Percentiles rank a stretch among this genome's conserved stretches.
Evolutionary conservation across 1,140 invertebrate genomes (phyloP).

Genomic region (Drosophila gunungcola): DNA sequence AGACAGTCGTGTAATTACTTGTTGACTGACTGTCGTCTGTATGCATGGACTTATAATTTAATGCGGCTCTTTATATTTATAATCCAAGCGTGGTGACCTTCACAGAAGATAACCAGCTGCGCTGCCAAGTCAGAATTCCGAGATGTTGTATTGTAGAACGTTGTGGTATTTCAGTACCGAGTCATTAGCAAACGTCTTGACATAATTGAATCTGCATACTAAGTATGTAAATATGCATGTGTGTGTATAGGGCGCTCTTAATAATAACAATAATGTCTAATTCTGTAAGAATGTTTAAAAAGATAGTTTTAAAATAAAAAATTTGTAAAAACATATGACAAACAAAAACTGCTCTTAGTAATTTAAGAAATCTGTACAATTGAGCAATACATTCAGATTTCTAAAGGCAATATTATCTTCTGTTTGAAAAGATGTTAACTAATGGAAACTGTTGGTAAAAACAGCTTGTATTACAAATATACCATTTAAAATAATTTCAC

Average conservation of each 20-base stretch:
- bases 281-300: background rate
- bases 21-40: constrained; percentile 19
- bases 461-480: too few relatives aligned
- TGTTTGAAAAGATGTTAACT: too few relatives aligned
- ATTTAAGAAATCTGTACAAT: too few relatives aligned
- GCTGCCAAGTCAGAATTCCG: constrained; percentile 1
- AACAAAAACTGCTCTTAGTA: too few relatives aligned
- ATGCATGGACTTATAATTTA: constrained; percentile 58
- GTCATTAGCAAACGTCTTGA: constrained; percentile 30
- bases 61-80: constrained; percentile 64
- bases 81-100: constrained; percentile 65
- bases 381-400: too few relatives aligned
- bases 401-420: too few relatives aligned
- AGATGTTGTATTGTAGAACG: constrained; percentile 1
- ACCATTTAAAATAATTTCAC: too few relatives aligned
- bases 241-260: background rate
- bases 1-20: constrained; percentile 35
- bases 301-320: too few relatives aligned
- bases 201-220: constrained; percentile 34
- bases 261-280: background rate
- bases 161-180: constrained; percentile 9
- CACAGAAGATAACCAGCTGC: constrained; percentile 39
- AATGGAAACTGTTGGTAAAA: too few relatives aligned
- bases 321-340: too few relatives aligned
- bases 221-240: constrained; percentile 2